Evolutionary conservation across 2,113 vertebrate genomes (phyloP).

Genomic region (Phocoena phocoena): DNA sequence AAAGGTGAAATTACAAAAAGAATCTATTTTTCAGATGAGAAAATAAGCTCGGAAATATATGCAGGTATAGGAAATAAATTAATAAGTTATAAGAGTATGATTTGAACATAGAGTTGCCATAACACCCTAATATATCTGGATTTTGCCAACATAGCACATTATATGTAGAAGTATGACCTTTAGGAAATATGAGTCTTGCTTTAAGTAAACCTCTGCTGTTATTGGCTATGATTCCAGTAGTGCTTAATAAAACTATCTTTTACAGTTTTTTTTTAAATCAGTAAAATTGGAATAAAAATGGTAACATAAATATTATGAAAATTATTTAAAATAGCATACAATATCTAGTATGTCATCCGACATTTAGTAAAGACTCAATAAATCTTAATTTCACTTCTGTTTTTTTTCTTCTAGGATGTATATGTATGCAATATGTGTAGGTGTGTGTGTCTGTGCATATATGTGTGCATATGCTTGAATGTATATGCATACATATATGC

Average conservation of each 20-base stretch:
- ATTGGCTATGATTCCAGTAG: neutral
- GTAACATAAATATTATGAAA: neutral
- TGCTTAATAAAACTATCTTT: neutral
- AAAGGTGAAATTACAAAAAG: too few relatives aligned
- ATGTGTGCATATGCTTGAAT: neutral
- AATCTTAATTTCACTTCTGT: neutral
- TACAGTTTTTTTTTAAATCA: neutral
- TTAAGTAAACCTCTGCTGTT: neutral
- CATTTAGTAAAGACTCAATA: neutral
- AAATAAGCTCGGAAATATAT: neutral
- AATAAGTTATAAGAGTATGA: neutral
- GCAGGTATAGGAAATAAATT: neutral
- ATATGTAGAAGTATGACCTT: neutral
- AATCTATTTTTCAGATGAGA: too few relatives aligned
- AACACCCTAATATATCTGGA: neutral
- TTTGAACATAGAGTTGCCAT: neutral
- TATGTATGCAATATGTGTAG: neutral
- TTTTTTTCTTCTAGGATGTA: neutral
- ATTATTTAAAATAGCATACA: neutral
- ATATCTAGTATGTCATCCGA: neutral
- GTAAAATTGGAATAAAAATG: neutral
- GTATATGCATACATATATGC: neutral
- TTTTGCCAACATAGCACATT: neutral
- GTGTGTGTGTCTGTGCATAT: neutral
- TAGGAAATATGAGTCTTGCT: neutral